Percentiles rank a stretch among this genome's conserved stretches.
phyloP scores from a whole-genome alignment of 2,797 vertebrate genomes.

The Pelochelys cantorii region DNA sequence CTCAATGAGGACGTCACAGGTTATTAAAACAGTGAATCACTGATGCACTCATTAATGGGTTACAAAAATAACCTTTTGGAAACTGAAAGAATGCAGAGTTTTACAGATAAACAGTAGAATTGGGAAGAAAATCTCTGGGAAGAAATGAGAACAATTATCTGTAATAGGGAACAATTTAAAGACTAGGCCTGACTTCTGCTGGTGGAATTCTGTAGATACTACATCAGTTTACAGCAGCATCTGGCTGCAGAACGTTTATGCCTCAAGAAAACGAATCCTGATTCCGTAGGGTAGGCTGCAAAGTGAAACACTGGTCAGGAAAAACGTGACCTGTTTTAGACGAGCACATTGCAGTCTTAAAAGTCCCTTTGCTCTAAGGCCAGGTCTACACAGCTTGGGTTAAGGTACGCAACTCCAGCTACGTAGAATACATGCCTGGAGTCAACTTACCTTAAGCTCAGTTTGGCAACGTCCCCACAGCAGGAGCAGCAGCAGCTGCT shows the following conservation, averaged over 20 bases:
- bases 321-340: not conserved
- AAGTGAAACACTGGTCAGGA: not conserved
- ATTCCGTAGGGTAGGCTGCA: not conserved
- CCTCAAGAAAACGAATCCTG: not conserved
- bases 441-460: no score
- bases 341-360: not conserved
- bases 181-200: not conserved
- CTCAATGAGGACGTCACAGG: conserved; percentile 58
- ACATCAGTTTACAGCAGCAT: rapidly evolving
- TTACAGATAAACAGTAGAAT: conserved; percentile 38
- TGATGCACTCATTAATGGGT: conserved; percentile 54
- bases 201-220: not conserved
- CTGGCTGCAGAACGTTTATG: not conserved
- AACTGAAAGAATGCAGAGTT: conserved; percentile 35
- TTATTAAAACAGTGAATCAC: conserved; percentile 70
- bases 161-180: not conserved
- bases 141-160: not conserved
- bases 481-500: no score
- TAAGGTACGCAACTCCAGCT: no score
- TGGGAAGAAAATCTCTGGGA: conserved; percentile 5
- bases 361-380: rapidly evolving
- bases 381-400: no score
- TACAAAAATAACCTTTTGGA: conserved; percentile 25
- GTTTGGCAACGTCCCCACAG: no score
- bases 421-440: no score